Percentiles rank a stretch among this genome's conserved stretches.
phyloP scores from a whole-genome alignment of 2,797 vertebrate genomes.

The Sebastes reedi region DNA sequence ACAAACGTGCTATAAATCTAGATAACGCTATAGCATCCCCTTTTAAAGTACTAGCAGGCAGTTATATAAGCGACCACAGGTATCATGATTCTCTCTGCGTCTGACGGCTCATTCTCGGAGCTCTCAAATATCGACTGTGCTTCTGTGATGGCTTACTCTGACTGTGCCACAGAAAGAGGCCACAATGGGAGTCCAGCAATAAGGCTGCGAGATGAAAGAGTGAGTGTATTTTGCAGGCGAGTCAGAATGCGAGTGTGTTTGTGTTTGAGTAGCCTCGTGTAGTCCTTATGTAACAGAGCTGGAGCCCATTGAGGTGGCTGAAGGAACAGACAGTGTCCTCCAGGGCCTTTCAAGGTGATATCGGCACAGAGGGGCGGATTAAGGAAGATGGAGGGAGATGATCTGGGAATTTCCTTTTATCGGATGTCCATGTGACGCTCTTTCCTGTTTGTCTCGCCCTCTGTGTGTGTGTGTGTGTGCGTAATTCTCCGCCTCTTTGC shows the following conservation, averaged over 20 bases:
- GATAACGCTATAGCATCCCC: neutral
- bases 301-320: conserved; percentile 11
- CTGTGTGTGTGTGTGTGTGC: neutral
- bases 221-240: conserved; percentile 13
- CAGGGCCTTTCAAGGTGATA: conserved; percentile 62
- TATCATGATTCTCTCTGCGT: conserved; percentile 2
- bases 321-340: conserved; percentile 35
- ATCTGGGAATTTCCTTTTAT: conserved; percentile 38
- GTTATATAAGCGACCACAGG: conserved; percentile 8
- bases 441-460: neutral
- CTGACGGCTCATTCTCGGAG: neutral
- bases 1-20: neutral
- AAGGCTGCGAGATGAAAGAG: conserved; percentile 27
- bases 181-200: conserved; percentile 25
- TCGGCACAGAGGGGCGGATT: neutral
- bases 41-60: conserved; percentile 3
- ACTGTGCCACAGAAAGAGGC: conserved; percentile 27
- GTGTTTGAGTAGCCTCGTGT: conserved; percentile 19
- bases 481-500: neutral
- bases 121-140: conserved; percentile 21
- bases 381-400: neutral
- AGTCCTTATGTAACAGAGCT: conserved; percentile 51
- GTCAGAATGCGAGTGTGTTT: neutral
- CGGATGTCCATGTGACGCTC: neutral
- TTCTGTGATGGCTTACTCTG: conserved; percentile 7